phyloP scores from a whole-genome alignment of 53 echinoderm and acorn worm genomes.

The Glandiceps talaboti region DNA sequence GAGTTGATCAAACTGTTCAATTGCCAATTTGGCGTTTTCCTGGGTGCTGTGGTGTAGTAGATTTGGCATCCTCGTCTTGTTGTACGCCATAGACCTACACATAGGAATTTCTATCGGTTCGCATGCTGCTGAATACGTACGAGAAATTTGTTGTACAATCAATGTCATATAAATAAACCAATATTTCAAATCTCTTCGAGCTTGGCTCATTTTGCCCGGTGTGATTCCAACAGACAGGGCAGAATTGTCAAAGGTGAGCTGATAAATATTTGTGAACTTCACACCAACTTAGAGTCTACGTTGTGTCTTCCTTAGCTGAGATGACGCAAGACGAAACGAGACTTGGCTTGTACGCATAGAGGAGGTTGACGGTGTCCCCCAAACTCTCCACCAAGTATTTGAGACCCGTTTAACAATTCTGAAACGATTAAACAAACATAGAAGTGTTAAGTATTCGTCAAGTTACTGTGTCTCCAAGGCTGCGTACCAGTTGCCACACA shows the following conservation, averaged over 20 bases:
- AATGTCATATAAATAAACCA: background rate
- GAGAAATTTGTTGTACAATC: background rate
- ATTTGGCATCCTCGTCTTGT: slow-evolving; percentile 95
- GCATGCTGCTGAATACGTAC: slow-evolving; percentile 27
- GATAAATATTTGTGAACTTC: too few species aligned
- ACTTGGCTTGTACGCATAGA: too few species aligned
- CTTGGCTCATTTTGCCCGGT: background rate
- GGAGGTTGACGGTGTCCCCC: too few species aligned
- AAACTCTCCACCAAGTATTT: background rate
- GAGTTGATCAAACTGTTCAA: slow-evolving; percentile 79
- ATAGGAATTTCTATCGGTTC: slow-evolving; percentile 70
- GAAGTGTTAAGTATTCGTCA: background rate
- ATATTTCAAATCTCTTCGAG: background rate
- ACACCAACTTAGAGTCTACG: too few species aligned
- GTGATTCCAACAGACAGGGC: too few species aligned
- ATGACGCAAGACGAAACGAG: background rate
- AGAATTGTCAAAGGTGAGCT: too few species aligned
- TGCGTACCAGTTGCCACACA: background rate
- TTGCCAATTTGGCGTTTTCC: slow-evolving; percentile 84
- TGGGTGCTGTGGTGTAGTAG: slow-evolving; percentile 90
- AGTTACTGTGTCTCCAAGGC: background rate
- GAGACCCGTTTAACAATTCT: background rate
- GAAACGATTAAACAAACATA: background rate
- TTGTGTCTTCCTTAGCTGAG: background rate
- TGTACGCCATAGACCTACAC: slow-evolving; percentile 71